Evolutionary conservation across 2,888 invertebrate genomes (phyloP), one percentile per base, ranked within the genome.

Genomic region (Drosophila anceps): DNA sequence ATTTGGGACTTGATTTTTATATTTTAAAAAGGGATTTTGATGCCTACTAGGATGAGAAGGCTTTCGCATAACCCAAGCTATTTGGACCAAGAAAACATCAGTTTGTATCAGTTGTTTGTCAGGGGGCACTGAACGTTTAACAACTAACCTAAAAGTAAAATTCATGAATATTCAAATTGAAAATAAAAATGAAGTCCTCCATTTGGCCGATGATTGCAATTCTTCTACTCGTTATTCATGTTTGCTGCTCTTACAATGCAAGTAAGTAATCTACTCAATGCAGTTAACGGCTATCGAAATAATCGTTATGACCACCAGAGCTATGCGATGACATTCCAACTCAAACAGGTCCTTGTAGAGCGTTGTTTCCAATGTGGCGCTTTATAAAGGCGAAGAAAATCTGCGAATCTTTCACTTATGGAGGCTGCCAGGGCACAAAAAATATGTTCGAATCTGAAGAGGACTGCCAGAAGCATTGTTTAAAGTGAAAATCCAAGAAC

Each of bases 271-370:
- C 0, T 4, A 4, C 7, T 1, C 12, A 27, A 12, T 13, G n/a
- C 0, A 15, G 39, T 15, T 24, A 35, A 39, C 8, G 6, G 2
- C 12, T 0, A 7, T 2, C 3, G 13, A 24, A 12, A 9, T 29
- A 12, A 46, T n/a, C 9, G 0, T 31, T 15, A 10, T 27, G 10
- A 43, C 18, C n/a, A 1, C 31, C n/a, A 76, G 84, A 31, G 2
- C 64, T 63, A n/a, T 88, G 88, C n/a, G 39, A 83, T 44, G 88
- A 68, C 6, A 1, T 5, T 0, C 86, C 84, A 9, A 59, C 60
- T 15, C 4, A 53, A 7, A 81, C 54, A 0, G 82, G 86, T 8
- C 70, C 72, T 1, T 88, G 82, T 43, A 69, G 54, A 29, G 84
- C 78, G 1, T 12, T 41, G 13, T 53, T 81, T 27, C 33, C 7